phyloP scores from a whole-genome alignment of 2,113 vertebrate species.

The Merops nubicus region DNA sequence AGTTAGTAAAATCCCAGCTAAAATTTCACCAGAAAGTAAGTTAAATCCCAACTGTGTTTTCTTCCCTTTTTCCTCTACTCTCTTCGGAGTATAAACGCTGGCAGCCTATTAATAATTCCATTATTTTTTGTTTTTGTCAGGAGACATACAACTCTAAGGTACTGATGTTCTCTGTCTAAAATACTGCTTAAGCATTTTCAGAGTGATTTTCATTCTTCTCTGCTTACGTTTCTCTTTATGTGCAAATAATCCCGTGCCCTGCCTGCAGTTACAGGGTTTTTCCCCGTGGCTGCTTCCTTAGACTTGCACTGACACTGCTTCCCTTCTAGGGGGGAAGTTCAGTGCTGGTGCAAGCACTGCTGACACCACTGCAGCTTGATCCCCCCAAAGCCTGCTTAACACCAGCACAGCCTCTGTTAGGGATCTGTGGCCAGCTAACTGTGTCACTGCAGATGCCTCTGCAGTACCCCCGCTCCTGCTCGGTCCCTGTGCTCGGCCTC shows the following conservation, averaged over 20 bases:
- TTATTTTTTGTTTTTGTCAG: background rate
- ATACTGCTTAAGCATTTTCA: background rate
- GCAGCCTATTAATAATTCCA: background rate
- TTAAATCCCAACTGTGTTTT: background rate
- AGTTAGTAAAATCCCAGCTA: too few species aligned
- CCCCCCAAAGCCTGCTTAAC: background rate
- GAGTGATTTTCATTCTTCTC: background rate
- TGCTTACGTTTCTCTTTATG: background rate
- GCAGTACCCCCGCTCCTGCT: background rate
- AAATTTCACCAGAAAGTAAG: too few species aligned
- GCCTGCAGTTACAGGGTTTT: background rate
- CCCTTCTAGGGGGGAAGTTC: background rate
- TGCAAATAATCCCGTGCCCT: background rate
- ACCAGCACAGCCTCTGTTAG: fast-evolving
- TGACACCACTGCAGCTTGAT: background rate
- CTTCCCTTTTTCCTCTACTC: background rate
- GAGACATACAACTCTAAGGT: background rate
- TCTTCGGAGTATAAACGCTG: background rate
- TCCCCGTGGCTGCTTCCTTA: background rate
- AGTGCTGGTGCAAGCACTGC: background rate
- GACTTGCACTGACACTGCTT: background rate
- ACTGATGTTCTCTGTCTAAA: background rate
- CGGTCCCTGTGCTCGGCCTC: background rate
- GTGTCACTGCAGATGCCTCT: background rate
- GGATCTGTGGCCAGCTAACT: background rate